Evolutionary conservation across 2,888 invertebrate species (phyloP).

Genomic region (Exephanes ischioxanthus): DNA sequence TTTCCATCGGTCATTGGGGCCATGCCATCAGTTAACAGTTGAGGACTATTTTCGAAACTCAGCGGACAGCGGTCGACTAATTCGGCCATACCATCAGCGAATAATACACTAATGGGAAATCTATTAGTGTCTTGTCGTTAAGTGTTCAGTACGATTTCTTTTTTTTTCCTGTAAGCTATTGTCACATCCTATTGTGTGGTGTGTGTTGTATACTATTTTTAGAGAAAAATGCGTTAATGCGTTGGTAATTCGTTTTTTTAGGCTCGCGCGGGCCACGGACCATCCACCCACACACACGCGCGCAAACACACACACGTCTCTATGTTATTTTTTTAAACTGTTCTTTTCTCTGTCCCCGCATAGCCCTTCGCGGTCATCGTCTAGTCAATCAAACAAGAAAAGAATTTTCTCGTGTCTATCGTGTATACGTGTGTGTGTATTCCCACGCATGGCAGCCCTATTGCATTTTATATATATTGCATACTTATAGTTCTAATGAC

Average conservation of each 20-base stretch:
- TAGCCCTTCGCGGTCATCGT: not conserved
- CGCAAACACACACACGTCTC: not conserved
- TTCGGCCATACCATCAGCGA: not conserved
- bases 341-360: not conserved
- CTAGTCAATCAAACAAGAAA: not conserved
- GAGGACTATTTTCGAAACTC: not conserved
- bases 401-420: not conserved
- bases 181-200: slow-evolving; percentile 39
- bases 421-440: slow-evolving; percentile 10
- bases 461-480: slow-evolving; percentile 82
- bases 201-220: slow-evolving; percentile 42
- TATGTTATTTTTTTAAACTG: not conserved
- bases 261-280: slow-evolving; percentile 34
- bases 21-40: not conserved
- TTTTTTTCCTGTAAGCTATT: slow-evolving; percentile 7
- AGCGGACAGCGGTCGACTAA: not conserved
- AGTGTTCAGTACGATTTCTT: not conserved
- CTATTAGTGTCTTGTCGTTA: slow-evolving; percentile 4
- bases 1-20: slow-evolving; percentile 9
- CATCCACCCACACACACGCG: slow-evolving; percentile 11
- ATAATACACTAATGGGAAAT: not conserved
- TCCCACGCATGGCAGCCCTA: slow-evolving; percentile 69
- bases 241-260: slow-evolving; percentile 49
- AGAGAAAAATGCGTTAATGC: slow-evolving; percentile 30
- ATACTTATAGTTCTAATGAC: slow-evolving; percentile 81